Evolutionary conservation across 1,140 invertebrate genomes (phyloP), one percentile per base, ranked within the genome.

Genomic region (Catajapyx aquilonaris): DNA sequence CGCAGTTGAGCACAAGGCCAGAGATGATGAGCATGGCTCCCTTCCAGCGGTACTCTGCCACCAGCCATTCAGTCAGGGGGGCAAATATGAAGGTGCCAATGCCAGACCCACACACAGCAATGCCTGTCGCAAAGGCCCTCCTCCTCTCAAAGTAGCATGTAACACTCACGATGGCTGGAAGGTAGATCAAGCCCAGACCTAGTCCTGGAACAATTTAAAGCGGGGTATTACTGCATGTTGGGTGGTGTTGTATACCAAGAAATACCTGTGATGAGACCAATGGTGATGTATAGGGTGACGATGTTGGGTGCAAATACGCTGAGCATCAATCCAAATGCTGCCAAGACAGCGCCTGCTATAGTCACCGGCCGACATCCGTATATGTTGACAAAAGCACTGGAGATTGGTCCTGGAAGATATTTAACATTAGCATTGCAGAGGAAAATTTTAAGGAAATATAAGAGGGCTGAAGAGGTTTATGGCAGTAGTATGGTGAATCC

Each of bases 161-260:
- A 5, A 94, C 88, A 52, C 80, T 85, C 18, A 93, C 86, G 39
- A 94, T 93, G 32, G 88, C 86, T 1, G 88, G 88, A 19, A 94
- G 62, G 52, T 93, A 95, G 41, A 94, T 88, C 43, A 95, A 68
- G 1, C 88, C 90, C 46, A 93, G 85, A 9, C 90, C 88, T 19
- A 93, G 60, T 11, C 90, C 88, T 77, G 52, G 5, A 57, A 56
- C 33, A 28, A 42, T 17, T 22, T 28, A 47, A 39, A 37, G 15
- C 21, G 11, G 11, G 15, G 11, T 11, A 9, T 9, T 28, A 28
- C 23, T 28, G 23, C 23, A 28, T 28, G 23, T 28, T 7, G 23
- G 13, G 23, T 7, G 13, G 13, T 9, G 13, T 7, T 28, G 2
- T 22, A 41, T 9, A 10, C 22, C 15, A 37, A n/a, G 20, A 5